Base-by-base conservation (phyloP, 35 echinoderm and acorn worm species). In the Chiridota heheva region DNA sequence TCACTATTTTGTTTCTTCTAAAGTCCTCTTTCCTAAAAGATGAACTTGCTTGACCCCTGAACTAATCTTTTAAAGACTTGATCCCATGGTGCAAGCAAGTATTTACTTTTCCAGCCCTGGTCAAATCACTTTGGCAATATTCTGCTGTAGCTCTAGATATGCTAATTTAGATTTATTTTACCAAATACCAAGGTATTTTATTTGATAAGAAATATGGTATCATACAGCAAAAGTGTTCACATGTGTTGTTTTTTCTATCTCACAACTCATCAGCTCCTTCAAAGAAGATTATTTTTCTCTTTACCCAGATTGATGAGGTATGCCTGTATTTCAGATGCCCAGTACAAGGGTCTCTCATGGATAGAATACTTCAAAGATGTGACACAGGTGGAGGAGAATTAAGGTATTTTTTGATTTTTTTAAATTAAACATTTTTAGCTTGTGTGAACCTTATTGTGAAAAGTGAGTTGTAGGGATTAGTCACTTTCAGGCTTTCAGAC, bases 271-370 rank as follows among this genome's bases (percentile, higher is more conserved):
- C 16, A 65, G 62, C 13, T 72, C 8, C 36, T 43, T 20, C 47
- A 37, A 53, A 53, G 10, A 53, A 13, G 48, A 53, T n/a, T n/a
- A n/a, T n/a, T 65, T 65, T 30, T 65, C 61, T 82, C 4, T 72
- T 42, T 64, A 51, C 67, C 26, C 71, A 96, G 93, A 81, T 96
- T 53, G 67, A 91, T 61, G 88, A 96, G 40, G 71, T 90, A 48
- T 96, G 86, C 37, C 80, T 96, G 15, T 76, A 64, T 18, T 73
- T 80, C 31, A 57, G 93, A 37, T 43, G 90, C n/a, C 93, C 93
- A 40, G 72, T 96, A 20, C 93, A 91, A 83, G 93, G 93, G 4
- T 96, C 93, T 13, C 39, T 96, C 15, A 73, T 96, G 60, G 89
- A 83, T 37, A 96, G 91, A 58, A 45, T 96, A 18, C 40, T 96